phyloP scores from a whole-genome alignment of 2,888 invertebrate species.

The Microctonus brassicae region DNA sequence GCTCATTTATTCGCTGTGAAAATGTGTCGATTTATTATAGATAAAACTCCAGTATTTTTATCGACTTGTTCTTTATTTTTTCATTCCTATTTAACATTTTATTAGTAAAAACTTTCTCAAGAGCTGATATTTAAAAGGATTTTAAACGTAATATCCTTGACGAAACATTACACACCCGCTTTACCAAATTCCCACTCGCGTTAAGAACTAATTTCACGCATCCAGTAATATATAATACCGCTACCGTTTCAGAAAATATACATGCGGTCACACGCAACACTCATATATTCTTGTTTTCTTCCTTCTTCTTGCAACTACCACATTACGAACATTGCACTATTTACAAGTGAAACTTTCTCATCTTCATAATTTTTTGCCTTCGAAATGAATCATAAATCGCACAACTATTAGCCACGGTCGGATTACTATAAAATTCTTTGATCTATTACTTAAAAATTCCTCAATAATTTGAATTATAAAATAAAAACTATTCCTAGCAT shows the following conservation, averaged over 20 bases:
- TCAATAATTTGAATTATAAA: too few species aligned
- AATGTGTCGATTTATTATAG: not conserved
- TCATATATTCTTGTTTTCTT: not conserved
- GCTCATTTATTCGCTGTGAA: not conserved
- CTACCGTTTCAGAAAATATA: slow-evolving; percentile 29
- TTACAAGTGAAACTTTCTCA: not conserved
- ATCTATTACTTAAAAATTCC: too few species aligned
- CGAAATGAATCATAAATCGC: slow-evolving; percentile 34
- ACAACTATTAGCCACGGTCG: slow-evolving; percentile 30
- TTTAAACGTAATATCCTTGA: slow-evolving; percentile 9
- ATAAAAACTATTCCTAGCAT: too few species aligned
- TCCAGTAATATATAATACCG: slow-evolving; percentile 36
- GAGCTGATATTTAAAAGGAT: not conserved
- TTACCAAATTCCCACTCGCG: slow-evolving; percentile 52
- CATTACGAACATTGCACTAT: not conserved
- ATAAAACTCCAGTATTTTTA: not conserved
- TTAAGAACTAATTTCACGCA: slow-evolving; percentile 59
- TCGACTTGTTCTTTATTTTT: not conserved
- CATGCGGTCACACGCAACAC: slow-evolving; percentile 42
- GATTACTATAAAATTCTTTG: too few species aligned
- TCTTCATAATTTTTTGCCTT: slow-evolving; percentile 15
- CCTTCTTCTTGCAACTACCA: not conserved
- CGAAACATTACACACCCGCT: slow-evolving; percentile 38
- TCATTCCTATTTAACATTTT: not conserved
- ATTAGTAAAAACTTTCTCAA: not conserved